A percentile compares a stretch with the other conserved stretches of the same genome.
phyloP scores from a whole-genome alignment of 2,113 vertebrate genomes.

The Rhizomys pruinosus region DNA sequence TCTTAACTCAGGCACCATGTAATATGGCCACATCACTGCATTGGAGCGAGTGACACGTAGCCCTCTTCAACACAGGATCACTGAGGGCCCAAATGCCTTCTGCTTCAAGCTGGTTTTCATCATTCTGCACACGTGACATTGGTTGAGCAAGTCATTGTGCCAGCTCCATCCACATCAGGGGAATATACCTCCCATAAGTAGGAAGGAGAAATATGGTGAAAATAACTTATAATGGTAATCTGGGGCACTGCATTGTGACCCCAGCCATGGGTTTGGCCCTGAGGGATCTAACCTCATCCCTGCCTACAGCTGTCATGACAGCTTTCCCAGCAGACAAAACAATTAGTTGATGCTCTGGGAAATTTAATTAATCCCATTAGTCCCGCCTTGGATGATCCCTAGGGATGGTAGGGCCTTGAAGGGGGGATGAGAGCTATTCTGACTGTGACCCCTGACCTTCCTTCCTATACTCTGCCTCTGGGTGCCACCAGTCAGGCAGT shows the following conservation, averaged over 20 bases:
- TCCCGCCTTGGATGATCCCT: background rate
- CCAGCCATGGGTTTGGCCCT: background rate
- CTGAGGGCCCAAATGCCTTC: background rate
- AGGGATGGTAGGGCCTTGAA: no score
- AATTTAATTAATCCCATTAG: background rate
- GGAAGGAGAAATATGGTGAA: background rate
- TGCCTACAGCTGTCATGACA: rapidly evolving
- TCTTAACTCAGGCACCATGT: no score
- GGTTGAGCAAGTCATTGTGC: background rate
- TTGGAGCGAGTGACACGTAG: background rate
- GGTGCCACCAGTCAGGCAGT: background rate
- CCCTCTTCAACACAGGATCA: background rate
- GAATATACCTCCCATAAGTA: background rate
- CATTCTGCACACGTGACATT: background rate
- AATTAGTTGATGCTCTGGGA: background rate
- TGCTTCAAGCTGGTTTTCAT: background rate
- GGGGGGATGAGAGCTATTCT: background rate
- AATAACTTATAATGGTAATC: background rate
- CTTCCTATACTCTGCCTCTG: background rate
- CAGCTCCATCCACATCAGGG: background rate
- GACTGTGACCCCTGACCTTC: background rate
- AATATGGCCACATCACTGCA: no score
- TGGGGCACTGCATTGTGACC: background rate
- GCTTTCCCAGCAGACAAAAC: background rate
- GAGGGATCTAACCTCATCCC: background rate